Evolutionary conservation across 2,113 vertebrate species (phyloP).

Genomic region (Mystacornis crossleyi): DNA sequence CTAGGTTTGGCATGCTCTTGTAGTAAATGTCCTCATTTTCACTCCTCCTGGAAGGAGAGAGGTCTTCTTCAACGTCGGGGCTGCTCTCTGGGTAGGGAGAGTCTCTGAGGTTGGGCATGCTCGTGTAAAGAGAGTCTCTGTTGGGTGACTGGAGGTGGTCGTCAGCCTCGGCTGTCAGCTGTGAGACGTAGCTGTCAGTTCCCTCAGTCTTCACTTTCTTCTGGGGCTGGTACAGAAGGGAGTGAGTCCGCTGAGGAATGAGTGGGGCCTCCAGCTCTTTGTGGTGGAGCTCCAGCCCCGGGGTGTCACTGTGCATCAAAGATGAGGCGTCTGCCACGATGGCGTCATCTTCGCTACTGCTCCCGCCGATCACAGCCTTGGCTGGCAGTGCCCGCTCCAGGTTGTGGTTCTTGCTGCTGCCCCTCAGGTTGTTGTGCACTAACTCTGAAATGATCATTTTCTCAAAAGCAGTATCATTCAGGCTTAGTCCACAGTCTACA

Average conservation of each 20-base stretch:
- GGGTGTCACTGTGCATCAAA: conserved; percentile 87
- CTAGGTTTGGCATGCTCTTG: conserved; percentile 99
- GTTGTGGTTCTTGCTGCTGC: conserved; percentile 90
- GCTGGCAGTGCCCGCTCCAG: conserved; percentile 85
- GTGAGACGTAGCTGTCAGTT: conserved; percentile 86
- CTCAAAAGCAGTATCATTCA: conserved; percentile 97
- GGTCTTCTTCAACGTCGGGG: conserved; percentile 89
- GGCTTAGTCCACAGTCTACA: conserved; percentile 96
- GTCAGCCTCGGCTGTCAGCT: conserved; percentile 86
- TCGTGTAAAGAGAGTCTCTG: conserved; percentile 98
- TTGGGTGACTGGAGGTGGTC: conserved; percentile 93
- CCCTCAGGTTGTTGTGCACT: conserved; percentile 98
- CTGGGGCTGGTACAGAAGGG: conserved; percentile 97
- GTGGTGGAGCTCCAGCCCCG: conserved; percentile 89
- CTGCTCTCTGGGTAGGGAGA: conserved; percentile 93
- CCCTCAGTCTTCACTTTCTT: conserved; percentile 92
- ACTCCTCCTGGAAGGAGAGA: conserved; percentile 92
- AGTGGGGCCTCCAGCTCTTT: conserved; percentile 93
- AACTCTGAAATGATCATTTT: conserved; percentile 99
- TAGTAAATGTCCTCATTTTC: conserved; percentile 98
- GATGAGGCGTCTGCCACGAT: conserved; percentile 92
- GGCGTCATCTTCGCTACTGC: conserved; percentile 90
- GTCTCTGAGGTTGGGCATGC: conserved; percentile 98
- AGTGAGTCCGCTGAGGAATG: conserved; percentile 99
- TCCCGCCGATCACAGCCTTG: conserved; percentile 85